phyloP scores from a whole-genome alignment of 2,113 vertebrate genomes.

The Lepus americanus region DNA sequence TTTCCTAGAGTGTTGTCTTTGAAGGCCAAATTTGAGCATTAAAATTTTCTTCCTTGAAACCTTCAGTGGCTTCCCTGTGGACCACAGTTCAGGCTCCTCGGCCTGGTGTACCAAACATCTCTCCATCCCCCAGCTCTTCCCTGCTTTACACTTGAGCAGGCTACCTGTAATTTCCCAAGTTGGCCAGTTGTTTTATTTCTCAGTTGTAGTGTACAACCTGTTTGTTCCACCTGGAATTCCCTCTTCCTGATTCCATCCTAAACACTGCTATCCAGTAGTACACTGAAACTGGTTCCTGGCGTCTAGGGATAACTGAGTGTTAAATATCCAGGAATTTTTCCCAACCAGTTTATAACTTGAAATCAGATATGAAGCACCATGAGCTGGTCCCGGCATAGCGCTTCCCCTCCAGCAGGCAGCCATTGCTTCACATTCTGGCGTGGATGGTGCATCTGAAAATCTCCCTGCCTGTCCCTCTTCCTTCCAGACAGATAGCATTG shows the following conservation, averaged over 20 bases:
- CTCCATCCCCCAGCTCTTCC: not conserved
- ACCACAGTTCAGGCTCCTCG: not conserved
- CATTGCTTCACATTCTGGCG: constrained; percentile 46
- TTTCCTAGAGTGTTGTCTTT: constrained; percentile 26
- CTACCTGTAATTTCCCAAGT: not conserved
- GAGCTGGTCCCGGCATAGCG: not conserved
- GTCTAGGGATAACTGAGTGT: not conserved
- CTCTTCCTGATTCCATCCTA: not conserved
- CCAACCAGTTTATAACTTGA: constrained; percentile 43
- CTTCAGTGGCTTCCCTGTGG: not conserved
- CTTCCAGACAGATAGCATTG: not conserved
- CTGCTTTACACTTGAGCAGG: not conserved
- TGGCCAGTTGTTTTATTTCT: not conserved
- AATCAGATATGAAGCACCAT: not conserved
- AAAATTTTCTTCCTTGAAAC: not conserved
- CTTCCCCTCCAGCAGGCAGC: not conserved
- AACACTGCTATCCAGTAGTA: not conserved
- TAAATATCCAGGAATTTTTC: constrained; percentile 51
- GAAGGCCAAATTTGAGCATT: not conserved
- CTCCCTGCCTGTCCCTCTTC: not conserved
- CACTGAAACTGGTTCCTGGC: not conserved
- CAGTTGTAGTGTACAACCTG: not conserved
- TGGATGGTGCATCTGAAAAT: constrained; percentile 23
- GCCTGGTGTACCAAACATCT: not conserved
- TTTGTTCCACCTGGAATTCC: constrained; percentile 10